Evolutionary conservation across 2,113 vertebrate genomes (phyloP).

Genomic region (Glaucidium brasilianum): DNA sequence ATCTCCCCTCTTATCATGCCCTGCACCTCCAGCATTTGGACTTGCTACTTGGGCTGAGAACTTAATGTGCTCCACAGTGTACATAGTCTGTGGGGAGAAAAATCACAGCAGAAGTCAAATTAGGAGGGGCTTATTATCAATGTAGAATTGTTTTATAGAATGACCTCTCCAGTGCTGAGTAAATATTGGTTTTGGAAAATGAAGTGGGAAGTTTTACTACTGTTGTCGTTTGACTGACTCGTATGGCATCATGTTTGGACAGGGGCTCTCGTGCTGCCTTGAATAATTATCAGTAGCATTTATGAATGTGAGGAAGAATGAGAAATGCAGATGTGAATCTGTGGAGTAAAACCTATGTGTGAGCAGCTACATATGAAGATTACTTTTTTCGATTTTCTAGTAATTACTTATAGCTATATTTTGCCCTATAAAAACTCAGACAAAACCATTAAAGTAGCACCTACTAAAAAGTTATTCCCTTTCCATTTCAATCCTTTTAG

Average conservation of each 20-base stretch:
- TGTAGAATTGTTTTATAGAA: neutral
- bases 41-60: neutral
- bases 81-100: neutral
- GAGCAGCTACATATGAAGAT: neutral
- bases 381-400: neutral
- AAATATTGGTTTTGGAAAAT: conserved; percentile 7
- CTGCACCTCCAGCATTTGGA: neutral
- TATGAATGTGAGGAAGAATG: neutral
- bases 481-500: neutral
- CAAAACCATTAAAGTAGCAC: neutral
- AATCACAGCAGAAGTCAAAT: neutral
- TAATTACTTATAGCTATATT: neutral
- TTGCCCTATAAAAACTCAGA: neutral
- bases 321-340: neutral
- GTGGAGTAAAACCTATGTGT: neutral
- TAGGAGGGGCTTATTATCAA: neutral
- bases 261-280: neutral
- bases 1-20: neutral
- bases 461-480: neutral
- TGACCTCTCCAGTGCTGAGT: neutral
- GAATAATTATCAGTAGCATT: neutral
- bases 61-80: neutral
- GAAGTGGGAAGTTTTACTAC: neutral
- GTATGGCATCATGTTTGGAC: neutral
- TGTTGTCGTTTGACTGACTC: neutral